Percentiles rank a stretch among this genome's conserved stretches.
These are phyloP conservation scores for Patiria pectinifera DNA, from an alignment of 53 echinoderm and acorn worm genomes.

Conservation along the genomic window DNA sequence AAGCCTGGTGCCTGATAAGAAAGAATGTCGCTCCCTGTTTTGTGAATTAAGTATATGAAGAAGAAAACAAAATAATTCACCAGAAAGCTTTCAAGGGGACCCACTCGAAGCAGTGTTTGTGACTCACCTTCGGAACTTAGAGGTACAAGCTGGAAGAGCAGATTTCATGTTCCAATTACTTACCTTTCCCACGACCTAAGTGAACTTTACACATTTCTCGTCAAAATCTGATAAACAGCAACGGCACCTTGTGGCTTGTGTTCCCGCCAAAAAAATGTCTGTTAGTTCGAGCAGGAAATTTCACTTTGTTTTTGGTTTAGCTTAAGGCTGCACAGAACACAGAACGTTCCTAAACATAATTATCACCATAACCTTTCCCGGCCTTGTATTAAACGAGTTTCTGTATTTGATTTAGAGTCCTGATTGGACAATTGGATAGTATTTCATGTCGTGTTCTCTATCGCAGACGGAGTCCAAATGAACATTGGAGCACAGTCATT, in stretches of 20 bases:
- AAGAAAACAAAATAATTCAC: neutral
- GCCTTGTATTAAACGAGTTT: conserved; percentile 12
- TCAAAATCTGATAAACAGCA: conserved; percentile 2
- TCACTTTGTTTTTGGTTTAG: neutral
- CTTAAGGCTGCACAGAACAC: neutral
- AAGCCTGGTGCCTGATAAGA: neutral
- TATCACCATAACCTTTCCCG: neutral
- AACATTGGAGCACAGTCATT: too few relatives aligned
- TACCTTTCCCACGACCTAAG: conserved; percentile 13
- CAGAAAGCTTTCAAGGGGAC: conserved; percentile 4
- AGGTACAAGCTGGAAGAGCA: neutral
- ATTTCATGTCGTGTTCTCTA: neutral
- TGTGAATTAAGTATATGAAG: neutral
- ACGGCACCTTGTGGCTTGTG: neutral
- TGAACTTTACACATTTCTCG: neutral
- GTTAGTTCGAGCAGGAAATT: neutral
- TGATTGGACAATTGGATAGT: neutral
- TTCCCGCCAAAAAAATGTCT: neutral
- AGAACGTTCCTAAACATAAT: neutral
- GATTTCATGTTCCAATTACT: neutral
- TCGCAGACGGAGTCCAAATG: too few relatives aligned
- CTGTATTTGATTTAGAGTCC: neutral
- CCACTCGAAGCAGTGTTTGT: conserved; percentile 4
- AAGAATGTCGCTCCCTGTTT: neutral
- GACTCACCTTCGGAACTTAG: neutral